Conservation (phyloP, 1,140 invertebrate genomes). For the Hypothenemus hampei region DNA sequence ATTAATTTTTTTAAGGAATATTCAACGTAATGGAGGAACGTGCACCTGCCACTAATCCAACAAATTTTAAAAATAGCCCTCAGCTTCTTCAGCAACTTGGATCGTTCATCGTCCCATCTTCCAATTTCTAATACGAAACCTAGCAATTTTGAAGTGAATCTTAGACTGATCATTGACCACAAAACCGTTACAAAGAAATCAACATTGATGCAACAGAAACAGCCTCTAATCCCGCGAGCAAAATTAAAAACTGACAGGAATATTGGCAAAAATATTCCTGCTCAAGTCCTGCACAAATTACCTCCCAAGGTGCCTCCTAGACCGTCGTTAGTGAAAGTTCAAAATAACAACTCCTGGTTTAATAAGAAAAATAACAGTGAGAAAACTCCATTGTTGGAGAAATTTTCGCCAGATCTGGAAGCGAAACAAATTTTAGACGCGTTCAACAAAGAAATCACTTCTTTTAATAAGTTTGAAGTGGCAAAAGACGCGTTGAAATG, state of each 20-base stretch:
- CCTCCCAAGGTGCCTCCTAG: constrained; percentile 15
- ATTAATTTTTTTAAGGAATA: too few relatives aligned
- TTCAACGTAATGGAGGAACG: too few relatives aligned
- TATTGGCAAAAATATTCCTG: too few relatives aligned
- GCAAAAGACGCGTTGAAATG: constrained; percentile 25
- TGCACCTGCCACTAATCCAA: too few relatives aligned
- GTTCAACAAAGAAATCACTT: constrained; percentile 29
- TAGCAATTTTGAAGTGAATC: constrained; percentile 29
- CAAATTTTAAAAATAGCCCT: constrained; percentile 34
- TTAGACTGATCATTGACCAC: constrained; percentile 24
- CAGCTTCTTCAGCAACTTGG: constrained; percentile 35
- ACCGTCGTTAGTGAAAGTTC: constrained; percentile 1
- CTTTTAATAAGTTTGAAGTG: constrained; percentile 32
- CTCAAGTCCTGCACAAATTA: neutral
- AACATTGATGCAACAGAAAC: constrained; percentile 1
- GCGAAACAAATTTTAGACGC: constrained; percentile 30
- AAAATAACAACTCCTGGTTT: neutral
- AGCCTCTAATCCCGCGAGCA: constrained; percentile 11
- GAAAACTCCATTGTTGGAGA: neutral
- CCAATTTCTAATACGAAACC: constrained; percentile 22
- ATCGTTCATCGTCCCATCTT: constrained; percentile 16
- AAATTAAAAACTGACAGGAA: too few relatives aligned
- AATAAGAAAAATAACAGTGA: neutral
- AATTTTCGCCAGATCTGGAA: constrained; percentile 25
- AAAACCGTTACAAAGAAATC: constrained; percentile 8